Evolutionary conservation across 2,797 vertebrate genomes (phyloP).

Genomic region (Pitangus sulphuratus): DNA sequence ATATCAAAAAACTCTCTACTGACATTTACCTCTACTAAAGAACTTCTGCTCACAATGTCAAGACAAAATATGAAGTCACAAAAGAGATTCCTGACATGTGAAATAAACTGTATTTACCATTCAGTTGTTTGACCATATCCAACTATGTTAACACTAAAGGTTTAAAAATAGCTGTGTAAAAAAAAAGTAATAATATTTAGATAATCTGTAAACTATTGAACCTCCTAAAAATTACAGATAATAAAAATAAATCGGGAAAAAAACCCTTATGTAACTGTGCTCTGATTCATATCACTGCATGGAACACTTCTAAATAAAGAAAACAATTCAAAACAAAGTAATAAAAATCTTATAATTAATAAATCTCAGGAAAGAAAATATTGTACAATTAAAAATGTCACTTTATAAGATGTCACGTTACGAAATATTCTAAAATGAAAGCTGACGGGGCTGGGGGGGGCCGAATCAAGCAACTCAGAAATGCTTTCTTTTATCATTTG

Average conservation of each 20-base stretch:
- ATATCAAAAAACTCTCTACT: neutral
- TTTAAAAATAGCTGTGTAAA: neutral
- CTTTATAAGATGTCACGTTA: neutral
- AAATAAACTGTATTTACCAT: neutral
- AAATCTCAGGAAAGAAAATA: neutral
- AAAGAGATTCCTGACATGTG: neutral
- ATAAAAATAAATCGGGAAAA: neutral
- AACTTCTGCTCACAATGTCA: neutral
- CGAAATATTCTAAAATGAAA: neutral
- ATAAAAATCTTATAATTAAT: neutral
- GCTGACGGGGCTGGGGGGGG: neutral
- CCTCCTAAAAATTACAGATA: neutral
- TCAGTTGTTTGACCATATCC: neutral
- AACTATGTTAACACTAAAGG: neutral
- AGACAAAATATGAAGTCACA: neutral
- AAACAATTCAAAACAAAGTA: neutral
- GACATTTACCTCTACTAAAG: neutral
- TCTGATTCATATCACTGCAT: neutral
- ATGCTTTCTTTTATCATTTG: neutral
- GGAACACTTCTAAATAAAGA: neutral
- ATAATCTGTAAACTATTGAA: neutral
- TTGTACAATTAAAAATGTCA: neutral
- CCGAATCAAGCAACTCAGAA: neutral
- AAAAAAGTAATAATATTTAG: neutral
- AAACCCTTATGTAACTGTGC: fast-evolving